Evolutionary conservation across 2,113 vertebrate species (phyloP).

Genomic region (Petrocephalus microphthalmus): DNA sequence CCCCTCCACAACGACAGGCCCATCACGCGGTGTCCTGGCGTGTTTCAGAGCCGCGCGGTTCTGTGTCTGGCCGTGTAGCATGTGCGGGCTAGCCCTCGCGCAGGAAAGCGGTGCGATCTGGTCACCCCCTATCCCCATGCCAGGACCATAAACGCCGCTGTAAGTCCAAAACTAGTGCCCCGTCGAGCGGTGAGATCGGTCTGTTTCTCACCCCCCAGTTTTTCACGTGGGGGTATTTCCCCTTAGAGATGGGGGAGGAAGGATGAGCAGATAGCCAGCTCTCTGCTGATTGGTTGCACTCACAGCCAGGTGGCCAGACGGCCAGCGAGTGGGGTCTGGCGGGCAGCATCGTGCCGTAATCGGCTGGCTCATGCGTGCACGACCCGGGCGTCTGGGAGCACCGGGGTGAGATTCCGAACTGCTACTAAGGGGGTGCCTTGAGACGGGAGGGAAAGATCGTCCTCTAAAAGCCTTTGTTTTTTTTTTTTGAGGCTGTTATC

Average conservation of each 20-base stretch:
- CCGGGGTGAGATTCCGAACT: not conserved
- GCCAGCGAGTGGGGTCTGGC: not conserved
- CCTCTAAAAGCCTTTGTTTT: not conserved
- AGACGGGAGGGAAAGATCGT: not conserved
- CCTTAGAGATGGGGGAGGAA: not conserved
- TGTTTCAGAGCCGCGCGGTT: not conserved
- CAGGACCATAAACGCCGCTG: not conserved
- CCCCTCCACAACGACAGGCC: not conserved
- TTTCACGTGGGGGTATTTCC: not conserved
- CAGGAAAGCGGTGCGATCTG: too few species aligned
- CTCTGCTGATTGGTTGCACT: not conserved
- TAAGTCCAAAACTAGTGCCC: not conserved
- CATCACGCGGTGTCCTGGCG: not conserved
- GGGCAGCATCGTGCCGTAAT: not conserved
- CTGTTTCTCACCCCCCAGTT: not conserved
- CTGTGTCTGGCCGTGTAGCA: not conserved
- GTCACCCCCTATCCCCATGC: not conserved
- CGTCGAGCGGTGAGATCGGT: not conserved
- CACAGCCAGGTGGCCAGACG: not conserved
- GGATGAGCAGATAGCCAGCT: not conserved
- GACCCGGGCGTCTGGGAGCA: not conserved
- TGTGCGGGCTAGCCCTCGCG: not conserved
- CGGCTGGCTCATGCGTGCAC: not conserved
- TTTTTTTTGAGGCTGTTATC: not conserved
- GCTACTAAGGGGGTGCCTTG: not conserved